Evolutionary conservation across 2,888 invertebrate species (phyloP), one percentile per base, ranked within the genome.

Genomic region (Parapristionchus giblindavisi): DNA sequence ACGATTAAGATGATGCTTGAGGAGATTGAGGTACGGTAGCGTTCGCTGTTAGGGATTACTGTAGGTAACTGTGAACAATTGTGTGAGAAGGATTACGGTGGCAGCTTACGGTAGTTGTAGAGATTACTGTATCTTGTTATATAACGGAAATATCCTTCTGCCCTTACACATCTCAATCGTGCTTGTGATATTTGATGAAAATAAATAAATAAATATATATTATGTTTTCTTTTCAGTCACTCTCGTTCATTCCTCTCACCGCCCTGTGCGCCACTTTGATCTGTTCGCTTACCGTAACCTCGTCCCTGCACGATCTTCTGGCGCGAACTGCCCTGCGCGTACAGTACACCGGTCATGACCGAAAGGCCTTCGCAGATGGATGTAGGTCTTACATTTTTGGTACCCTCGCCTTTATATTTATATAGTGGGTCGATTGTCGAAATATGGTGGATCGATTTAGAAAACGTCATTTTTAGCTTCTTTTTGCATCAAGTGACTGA

Each of bases 21-120:
- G 17, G 71, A 54, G 56, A 71, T 71, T 58, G 71, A 71, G 58
- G 71, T 71, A 21, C 14, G 8, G 38, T 34, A 34, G n/a, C 52
- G 14, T 6, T 24, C 14, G 3, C 34, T 63, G 3, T 32, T 63
- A 27, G n/a, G 17, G 11, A 17, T 8, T 17, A 17, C 17, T 43
- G 8, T 43, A 17, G 43, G 17, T 8, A 43, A 43, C 17, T 17
- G 8, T 43, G 11, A 17, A 8, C 8, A 43, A 43, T 43, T 43
- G 43, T 14, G 43, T 8, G 11, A 43, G 43, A 43, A 8, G 17
- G 17, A 43, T 43, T 43, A 17, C 8, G 43, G 43, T 43, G 8
- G 17, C 11, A 43, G 43, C 8, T 8, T 43, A 43, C 43, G 43
- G 43, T 17, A 56, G 27, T 56, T 56, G 3, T 21, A 52, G n/a